These are phyloP conservation scores for Helobdella robusta DNA, from an alignment of 2,888 invertebrate genomes.

Conservation along the genomic window DNA sequence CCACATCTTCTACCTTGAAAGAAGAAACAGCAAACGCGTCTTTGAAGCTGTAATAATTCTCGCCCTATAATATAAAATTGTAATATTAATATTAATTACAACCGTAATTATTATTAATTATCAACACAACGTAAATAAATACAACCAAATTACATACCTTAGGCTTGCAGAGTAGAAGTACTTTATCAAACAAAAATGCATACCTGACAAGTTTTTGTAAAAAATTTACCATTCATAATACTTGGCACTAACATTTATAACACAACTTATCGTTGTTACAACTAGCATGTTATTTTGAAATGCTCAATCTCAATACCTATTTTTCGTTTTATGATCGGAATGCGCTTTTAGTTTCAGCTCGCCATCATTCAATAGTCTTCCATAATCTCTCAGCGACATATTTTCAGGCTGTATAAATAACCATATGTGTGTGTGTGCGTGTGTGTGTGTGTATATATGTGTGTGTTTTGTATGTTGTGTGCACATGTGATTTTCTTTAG, in stretches of 20 bases:
- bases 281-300: too few relatives aligned
- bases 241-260: neutral
- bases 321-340: slow-evolving; percentile 68
- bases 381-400: slow-evolving; percentile 75
- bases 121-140: neutral
- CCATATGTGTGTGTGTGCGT: too few relatives aligned
- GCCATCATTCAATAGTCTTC: slow-evolving; percentile 81
- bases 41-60: slow-evolving; percentile 71
- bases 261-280: too few relatives aligned
- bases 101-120: neutral
- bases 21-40: slow-evolving; percentile 73
- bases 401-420: slow-evolving; percentile 67
- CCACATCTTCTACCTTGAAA: slow-evolving; percentile 52
- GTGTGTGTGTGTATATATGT: too few relatives aligned
- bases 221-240: slow-evolving; percentile 16
- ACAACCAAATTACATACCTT: slow-evolving; percentile 61
- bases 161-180: slow-evolving; percentile 83
- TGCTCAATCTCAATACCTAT: too few relatives aligned
- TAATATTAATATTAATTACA: neutral
- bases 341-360: slow-evolving; percentile 66
- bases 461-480: too few relatives aligned
- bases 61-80: slow-evolving; percentile 13
- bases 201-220: slow-evolving; percentile 57
- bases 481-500: too few relatives aligned
- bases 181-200: slow-evolving; percentile 93